Evolutionary conservation across 2,888 invertebrate species (phyloP), one percentile per base, ranked within the genome.

Genomic region (Chymomyza caudatula): DNA sequence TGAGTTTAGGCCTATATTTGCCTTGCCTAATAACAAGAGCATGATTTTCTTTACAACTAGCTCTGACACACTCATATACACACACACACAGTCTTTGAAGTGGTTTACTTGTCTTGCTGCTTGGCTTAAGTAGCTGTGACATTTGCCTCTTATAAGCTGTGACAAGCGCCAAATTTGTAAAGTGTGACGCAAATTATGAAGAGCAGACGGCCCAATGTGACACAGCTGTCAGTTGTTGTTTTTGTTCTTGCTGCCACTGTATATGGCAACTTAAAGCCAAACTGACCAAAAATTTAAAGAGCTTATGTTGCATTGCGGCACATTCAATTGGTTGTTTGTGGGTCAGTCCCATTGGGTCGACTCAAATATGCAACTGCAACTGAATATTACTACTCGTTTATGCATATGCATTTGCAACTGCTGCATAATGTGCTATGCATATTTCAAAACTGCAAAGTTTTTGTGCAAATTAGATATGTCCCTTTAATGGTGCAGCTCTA

Each of bases 141-240:
- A 81, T 81, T 77, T 71, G 76, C 69, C 78, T 78, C 68, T 71
- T 59, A 67, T 67, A 55, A 65, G 63, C 73, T 85, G 62, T 77
- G 76, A 74, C 76, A 80, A 67, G 58, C 67, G 63, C 69, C 67
- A 81, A 82, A 77, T 67, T 67, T 60, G 56, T 44, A 37, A 37
- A 37, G 29, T 37, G 29, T 37, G 29, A 37, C 29, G 56, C 67
- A 71, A 80, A 73, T 64, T 70, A 63, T 68, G 66, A 72, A 66
- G 65, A 78, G 71, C 62, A 69, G 68, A 67, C 63, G 67, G 60
- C 29, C 11, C 29, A 37, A 11, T 11, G 29, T 37, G 29, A 37
- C 29, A 37, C 29, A 37, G 2, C 29, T 55, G 17, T 22, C 43
- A 13, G 1, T 42, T 22, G 37, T 29, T 13, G 17, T 6, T 3